Base-by-base conservation (phyloP, 2,113 vertebrate species). In the Oxyura jamaicensis region DNA sequence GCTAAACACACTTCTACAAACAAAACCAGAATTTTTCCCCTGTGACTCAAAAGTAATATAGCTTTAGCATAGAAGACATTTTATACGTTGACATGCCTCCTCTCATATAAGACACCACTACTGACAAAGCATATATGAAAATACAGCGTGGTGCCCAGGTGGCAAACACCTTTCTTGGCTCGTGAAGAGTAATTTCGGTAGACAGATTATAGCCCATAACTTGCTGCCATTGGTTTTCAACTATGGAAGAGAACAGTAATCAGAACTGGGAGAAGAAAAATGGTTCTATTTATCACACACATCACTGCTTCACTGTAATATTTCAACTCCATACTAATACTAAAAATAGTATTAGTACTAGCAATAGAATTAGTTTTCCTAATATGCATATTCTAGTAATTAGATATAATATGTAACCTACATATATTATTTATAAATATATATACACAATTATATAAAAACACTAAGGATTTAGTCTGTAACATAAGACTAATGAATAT, bases 311-410 rank as follows among this genome's bases (percentile, higher is more conserved):
- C 88, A 71, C 62, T n/a, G 50, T 15, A 50, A 53, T 15, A 50
- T 76, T 56, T 53, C 33, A 93, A 48, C 42, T 58, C 55, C 46
- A 8, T 17, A 74, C 73, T 6, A 76, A 9, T 65, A 86, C 21
- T 90, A 68, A 88, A 86, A 88, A 23, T 39, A 39, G 36, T 39
- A 39, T 39, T 39, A 39, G 36, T 39, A 39, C 36, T 56, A 11
- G 69, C 82, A n/a, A 42, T n/a, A 62, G 41, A 90, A 85, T 91
- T 95, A 12, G 44, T 96, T 94, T 84, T 91, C 41, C 59, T 84
- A 72, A 75, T 83, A 59, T 4, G 2, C n/a, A 33, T 25, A 41
- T 91, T 96, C 92, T 78, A 90, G 41, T 36, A 95, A 95, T 20
- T 79, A 71, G 21, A n/a, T 16, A 46, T 29, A 62, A 46, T 29